A percentile compares a stretch with the other conserved stretches of the same genome.
Conservation (phyloP, 2,797 vertebrate species). For the Myotis daubentonii region DNA sequence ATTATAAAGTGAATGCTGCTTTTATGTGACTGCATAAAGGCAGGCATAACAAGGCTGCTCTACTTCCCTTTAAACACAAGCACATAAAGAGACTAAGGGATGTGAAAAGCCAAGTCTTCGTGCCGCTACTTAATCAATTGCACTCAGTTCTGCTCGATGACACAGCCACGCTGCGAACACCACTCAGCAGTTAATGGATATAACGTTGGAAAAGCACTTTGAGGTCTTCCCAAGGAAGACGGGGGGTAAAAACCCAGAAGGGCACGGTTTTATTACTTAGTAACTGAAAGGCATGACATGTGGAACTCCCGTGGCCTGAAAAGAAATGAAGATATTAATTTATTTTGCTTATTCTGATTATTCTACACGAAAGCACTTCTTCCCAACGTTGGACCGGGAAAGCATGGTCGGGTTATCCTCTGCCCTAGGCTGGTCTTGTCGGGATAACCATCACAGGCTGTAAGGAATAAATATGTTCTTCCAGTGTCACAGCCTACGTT, state of each 20-base stretch:
- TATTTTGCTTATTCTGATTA: slow-evolving; percentile 49
- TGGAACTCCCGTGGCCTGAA: not conserved
- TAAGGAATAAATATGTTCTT: slow-evolving; percentile 64
- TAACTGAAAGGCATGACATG: not conserved
- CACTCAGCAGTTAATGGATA: slow-evolving; percentile 65
- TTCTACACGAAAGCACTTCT: slow-evolving; percentile 11
- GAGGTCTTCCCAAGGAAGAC: slow-evolving; percentile 49
- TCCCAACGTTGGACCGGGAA: not conserved
- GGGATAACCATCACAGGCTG: slow-evolving; percentile 59
- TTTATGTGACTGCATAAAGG: slow-evolving; percentile 71
- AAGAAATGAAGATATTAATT: slow-evolving; percentile 16
- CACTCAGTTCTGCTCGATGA: slow-evolving; percentile 76
- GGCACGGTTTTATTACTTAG: slow-evolving; percentile 15
- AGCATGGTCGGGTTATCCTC: slow-evolving; percentile 4
- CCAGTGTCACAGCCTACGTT: slow-evolving; percentile 63
- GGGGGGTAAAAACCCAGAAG: slow-evolving; percentile 33
- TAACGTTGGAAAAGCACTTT: slow-evolving; percentile 55
- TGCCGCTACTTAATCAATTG: slow-evolving; percentile 57
- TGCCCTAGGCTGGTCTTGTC: slow-evolving; percentile 49
- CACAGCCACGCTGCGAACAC: slow-evolving; percentile 58
- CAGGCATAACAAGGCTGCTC: slow-evolving; percentile 60
- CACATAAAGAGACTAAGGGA: slow-evolving; percentile 55
- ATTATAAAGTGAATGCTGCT: slow-evolving; percentile 78
- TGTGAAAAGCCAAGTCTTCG: slow-evolving; percentile 72
- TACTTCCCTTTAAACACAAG: slow-evolving; percentile 71